Conservation (phyloP, 2,797 vertebrate genomes). For the Falco peregrinus region DNA sequence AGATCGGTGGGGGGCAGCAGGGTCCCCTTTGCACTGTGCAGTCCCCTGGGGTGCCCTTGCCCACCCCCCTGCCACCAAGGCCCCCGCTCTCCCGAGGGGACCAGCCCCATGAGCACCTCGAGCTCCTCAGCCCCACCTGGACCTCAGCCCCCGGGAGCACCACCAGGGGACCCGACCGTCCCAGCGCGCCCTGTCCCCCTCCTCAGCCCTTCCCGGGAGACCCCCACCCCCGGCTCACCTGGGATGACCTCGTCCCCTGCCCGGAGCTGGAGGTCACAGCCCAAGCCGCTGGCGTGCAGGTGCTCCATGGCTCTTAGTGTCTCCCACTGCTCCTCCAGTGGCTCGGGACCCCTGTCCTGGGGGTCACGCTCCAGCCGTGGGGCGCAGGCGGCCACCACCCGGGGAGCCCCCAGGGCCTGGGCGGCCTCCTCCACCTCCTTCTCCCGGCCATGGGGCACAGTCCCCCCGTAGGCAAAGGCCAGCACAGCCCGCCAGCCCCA, state of each 20-base stretch:
- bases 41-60: neutral
- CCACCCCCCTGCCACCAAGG: neutral
- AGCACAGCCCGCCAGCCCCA: constrained; percentile 54
- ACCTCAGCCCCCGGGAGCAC: neutral
- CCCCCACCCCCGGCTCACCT: neutral
- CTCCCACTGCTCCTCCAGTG: constrained; percentile 59
- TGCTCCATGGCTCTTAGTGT: constrained; percentile 34
- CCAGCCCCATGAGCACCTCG: rapidly evolving
- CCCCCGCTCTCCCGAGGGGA: neutral
- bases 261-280: constrained; percentile 52
- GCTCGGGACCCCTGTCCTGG: neutral
- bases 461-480: constrained; percentile 36
- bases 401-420: constrained; percentile 8
- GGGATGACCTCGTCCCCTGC: constrained; percentile 43
- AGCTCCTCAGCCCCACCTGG: neutral
- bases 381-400: neutral
- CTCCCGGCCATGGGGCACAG: neutral
- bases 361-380: neutral
- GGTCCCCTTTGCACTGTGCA: neutral
- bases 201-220: neutral
- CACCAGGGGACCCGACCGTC: neutral
- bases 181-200: neutral
- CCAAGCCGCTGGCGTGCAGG: constrained; percentile 10
- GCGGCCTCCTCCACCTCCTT: constrained; percentile 38
- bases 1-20: neutral